Percentiles rank a stretch among this genome's conserved stretches.
These are phyloP conservation scores for Bimastos eiseni DNA, from an alignment of 2,888 invertebrate species.

Conservation along the genomic window DNA sequence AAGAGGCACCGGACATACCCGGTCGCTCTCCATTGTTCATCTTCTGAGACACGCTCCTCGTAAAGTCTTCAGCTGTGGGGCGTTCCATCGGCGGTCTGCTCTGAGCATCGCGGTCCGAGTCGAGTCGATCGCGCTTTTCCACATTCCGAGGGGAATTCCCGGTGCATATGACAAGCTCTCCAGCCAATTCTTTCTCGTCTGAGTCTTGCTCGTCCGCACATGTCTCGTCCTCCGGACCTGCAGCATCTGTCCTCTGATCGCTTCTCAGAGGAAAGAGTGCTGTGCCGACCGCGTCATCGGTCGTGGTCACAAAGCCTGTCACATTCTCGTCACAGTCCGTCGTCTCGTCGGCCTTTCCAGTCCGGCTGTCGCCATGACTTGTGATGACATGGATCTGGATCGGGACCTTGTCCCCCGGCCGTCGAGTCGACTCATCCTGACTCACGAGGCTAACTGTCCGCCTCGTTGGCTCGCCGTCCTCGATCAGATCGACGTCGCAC, in stretches of 20 bases:
- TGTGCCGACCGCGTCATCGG: not conserved
- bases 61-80: not conserved
- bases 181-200: not conserved
- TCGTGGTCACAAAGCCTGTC: not conserved
- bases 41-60: not conserved
- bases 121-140: not conserved
- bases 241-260: not conserved
- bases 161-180: not conserved
- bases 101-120: not conserved
- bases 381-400: slow-evolving; percentile 20
- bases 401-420: slow-evolving; percentile 1
- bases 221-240: not conserved
- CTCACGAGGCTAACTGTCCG: not conserved
- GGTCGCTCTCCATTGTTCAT: not conserved
- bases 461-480: not conserved
- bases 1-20: not conserved
- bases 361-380: not conserved
- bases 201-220: not conserved
- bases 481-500: not conserved
- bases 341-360: not conserved
- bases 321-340: slow-evolving; percentile 1
- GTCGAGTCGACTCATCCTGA: not conserved
- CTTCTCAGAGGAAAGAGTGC: not conserved
- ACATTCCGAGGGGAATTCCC: not conserved
- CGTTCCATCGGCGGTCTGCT: not conserved